phyloP scores from a whole-genome alignment of 1,140 invertebrate species.

The Zaprionus kolodkinae region DNA sequence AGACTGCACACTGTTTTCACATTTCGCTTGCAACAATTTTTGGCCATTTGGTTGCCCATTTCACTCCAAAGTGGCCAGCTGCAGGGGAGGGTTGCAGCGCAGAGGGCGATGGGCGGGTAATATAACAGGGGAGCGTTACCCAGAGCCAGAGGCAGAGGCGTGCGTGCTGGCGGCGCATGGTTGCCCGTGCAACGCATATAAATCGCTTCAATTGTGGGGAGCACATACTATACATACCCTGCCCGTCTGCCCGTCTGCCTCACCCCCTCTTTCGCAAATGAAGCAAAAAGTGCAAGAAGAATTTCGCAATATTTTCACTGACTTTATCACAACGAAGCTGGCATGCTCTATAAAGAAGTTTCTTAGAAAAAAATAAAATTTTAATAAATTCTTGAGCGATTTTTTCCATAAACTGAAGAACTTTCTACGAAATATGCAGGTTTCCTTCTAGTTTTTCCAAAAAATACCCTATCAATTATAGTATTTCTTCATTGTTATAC shows the following conservation, averaged over 20 bases:
- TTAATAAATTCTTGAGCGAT: too few species aligned
- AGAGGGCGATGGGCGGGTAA: neutral
- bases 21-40: conserved; percentile 21
- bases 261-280: neutral
- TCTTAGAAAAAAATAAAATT: too few species aligned
- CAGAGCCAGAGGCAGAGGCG: too few species aligned
- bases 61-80: conserved; percentile 15
- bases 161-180: neutral
- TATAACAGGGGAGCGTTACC: too few species aligned
- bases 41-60: conserved; percentile 52
- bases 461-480: too few species aligned
- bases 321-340: neutral
- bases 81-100: neutral
- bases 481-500: too few species aligned
- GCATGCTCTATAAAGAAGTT: neutral
- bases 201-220: conserved; percentile 54
- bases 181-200: conserved; percentile 62
- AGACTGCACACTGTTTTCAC: conserved; percentile 5
- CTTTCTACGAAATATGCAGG: too few species aligned
- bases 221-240: neutral
- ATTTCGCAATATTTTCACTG: neutral
- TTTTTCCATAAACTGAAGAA: too few species aligned
- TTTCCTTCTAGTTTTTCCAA: too few species aligned
- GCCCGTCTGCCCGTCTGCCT: too few species aligned
- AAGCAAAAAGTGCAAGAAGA: neutral